Conservation (phyloP, 2,113 vertebrate species). For the Maccullochella peelii region DNA sequence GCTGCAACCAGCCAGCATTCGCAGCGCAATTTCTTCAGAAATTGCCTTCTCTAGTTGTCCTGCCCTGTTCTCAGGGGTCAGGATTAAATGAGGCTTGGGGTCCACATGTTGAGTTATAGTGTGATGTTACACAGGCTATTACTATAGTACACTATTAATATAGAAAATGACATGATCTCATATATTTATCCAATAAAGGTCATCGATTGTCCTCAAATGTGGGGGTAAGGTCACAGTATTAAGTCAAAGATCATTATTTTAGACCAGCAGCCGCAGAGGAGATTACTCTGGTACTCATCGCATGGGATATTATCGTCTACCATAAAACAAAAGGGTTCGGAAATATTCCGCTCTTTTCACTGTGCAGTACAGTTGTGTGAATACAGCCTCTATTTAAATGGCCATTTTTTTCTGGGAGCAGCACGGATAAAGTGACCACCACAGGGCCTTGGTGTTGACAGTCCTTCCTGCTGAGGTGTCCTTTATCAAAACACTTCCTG, state of each 20-base stretch:
- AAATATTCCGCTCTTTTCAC: neutral
- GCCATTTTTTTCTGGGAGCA: neutral
- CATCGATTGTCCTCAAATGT: conserved; percentile 16
- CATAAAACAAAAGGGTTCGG: conserved; percentile 9
- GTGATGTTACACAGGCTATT: conserved; percentile 35
- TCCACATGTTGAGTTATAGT: neutral
- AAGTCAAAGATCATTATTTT: conserved; percentile 42
- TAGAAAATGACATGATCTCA: conserved; percentile 38
- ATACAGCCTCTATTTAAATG: neutral
- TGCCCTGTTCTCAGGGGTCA: neutral
- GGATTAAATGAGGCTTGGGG: conserved; percentile 10
- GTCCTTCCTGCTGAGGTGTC: neutral
- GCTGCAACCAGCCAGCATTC: no score
- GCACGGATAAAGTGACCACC: neutral
- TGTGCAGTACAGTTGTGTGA: neutral
- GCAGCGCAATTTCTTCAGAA: no score
- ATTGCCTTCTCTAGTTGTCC: no score
- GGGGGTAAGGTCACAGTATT: conserved; percentile 9
- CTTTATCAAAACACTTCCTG: conserved; percentile 14
- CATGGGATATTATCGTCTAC: conserved; percentile 31
- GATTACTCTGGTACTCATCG: conserved; percentile 32
- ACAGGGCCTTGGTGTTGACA: conserved; percentile 7
- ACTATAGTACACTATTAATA: conserved; percentile 39
- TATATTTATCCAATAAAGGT: conserved; percentile 32
- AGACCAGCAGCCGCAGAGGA: conserved; percentile 2